phyloP scores from a whole-genome alignment of 2,888 invertebrate genomes.

The Diachrysia chrysitis region DNA sequence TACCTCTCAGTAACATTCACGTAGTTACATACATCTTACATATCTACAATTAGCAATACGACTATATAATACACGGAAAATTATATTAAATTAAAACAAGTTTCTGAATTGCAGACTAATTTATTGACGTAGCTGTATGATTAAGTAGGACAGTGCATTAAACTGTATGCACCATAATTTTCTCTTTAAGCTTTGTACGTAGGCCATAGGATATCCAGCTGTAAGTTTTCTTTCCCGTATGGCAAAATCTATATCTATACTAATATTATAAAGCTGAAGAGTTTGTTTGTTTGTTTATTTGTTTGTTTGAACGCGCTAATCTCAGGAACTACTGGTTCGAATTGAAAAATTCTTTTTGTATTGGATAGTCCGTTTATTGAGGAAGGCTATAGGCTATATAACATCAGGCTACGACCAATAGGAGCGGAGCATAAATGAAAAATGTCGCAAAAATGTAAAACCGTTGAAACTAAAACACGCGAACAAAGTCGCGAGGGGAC shows the following conservation, averaged over 20 bases:
- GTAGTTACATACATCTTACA: conserved; percentile 3
- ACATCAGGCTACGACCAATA: too few species aligned
- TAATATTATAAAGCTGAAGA: too few species aligned
- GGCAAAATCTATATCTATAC: neutral
- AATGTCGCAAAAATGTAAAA: too few species aligned
- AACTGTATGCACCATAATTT: neutral
- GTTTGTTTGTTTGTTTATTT: too few species aligned
- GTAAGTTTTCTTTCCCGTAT: neutral
- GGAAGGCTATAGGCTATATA: too few species aligned
- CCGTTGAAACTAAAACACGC: too few species aligned
- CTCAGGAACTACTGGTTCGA: too few species aligned
- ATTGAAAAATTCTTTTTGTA: too few species aligned
- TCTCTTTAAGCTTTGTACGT: neutral
- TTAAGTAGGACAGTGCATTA: neutral
- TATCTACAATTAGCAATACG: conserved; percentile 7
- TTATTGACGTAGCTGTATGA: neutral
- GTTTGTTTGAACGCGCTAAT: too few species aligned
- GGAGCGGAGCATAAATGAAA: too few species aligned
- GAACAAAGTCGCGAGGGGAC: too few species aligned
- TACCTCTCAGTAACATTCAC: conserved; percentile 35
- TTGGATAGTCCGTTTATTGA: too few species aligned
- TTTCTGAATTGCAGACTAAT: neutral
- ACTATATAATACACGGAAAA: conserved; percentile 16
- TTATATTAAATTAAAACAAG: conserved; percentile 17
- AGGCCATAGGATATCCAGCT: neutral